phyloP scores from a whole-genome alignment of 2,888 invertebrate species.

The Thereva unica region DNA sequence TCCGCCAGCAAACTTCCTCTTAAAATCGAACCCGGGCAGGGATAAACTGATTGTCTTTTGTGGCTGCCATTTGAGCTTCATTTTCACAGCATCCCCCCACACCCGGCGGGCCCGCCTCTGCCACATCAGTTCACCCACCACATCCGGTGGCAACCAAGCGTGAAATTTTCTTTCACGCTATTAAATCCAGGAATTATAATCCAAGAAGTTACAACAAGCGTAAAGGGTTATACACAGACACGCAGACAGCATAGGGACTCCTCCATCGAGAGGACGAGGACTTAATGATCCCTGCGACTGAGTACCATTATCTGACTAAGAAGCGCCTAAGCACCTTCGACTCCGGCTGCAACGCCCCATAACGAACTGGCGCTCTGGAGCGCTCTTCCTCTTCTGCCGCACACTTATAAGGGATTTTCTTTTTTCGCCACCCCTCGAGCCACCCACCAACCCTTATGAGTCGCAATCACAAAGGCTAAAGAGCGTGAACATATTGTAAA shows the following conservation, averaged over 20 bases:
- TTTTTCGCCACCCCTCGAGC: too few relatives aligned
- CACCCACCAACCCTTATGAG: too few relatives aligned
- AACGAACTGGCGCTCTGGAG: too few relatives aligned
- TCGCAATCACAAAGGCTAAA: neutral
- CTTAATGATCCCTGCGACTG: conserved; percentile 22
- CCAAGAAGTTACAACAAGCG: conserved; percentile 15
- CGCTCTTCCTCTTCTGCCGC: too few relatives aligned
- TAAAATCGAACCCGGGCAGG: too few relatives aligned
- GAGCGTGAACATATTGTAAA: conserved; percentile 18
- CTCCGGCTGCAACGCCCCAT: conserved; percentile 4
- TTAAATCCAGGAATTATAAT: conserved; percentile 31
- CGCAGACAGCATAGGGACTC: neutral
- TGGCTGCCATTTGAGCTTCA: too few relatives aligned
- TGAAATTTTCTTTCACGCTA: conserved; percentile 25
- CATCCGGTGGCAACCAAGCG: conserved; percentile 16
- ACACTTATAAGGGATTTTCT: too few relatives aligned
- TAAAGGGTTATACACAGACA: conserved; percentile 28
- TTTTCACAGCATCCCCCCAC: too few relatives aligned
- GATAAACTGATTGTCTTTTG: too few relatives aligned
- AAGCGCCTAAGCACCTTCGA: conserved; percentile 2
- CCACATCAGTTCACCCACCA: neutral
- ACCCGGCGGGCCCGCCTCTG: too few relatives aligned
- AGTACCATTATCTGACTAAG: neutral
- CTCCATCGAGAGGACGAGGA: neutral
- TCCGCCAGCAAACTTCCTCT: too few relatives aligned